Base-by-base conservation (phyloP, 2,888 invertebrate genomes). In the Drosophila nigricruria region DNA sequence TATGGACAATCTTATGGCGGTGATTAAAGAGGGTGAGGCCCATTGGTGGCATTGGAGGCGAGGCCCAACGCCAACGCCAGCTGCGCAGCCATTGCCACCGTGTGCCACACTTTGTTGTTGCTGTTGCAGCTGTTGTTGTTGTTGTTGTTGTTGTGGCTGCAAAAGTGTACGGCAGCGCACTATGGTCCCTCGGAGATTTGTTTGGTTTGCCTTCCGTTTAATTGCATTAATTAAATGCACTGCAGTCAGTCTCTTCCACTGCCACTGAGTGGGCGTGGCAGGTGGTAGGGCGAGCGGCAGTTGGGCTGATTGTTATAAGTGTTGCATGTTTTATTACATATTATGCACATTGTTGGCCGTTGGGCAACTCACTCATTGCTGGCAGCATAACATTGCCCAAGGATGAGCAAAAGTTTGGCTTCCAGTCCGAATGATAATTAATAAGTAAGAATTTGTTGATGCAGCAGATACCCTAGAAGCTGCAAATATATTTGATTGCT, bases 1-100 rank as follows among this genome's bases (percentile, higher is more conserved):
- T 89, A 86, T 89, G 89, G 80, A 76, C 84, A 84, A 80, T 71
- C 85, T 87, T 87, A 86, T 85, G 90, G 77, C 86, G 83, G 88
- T 89, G 89, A 88, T 88, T 87, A 85, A 89, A 85, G 88, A 74
- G 79, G 75, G 77, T 74, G 79, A 70, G 76, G 79, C 66, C 36
- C 77, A 56, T 58, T 58, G 77, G 50, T 67, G 75, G 72, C 77
- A 61, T 61, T 70, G 76, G 77, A 77, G 75, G 75, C 77, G 70
- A 75, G 64, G 38, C 72, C 64, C 70, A 77, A 76, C 74, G 79
- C 74, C 77, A 74, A 79, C 70, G 77, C 70, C 79, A 66, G 75
- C 77, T 74, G 74, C 75, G 74, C 79, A 74, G 75, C 76, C 76
- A 78, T 78, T 70, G 76, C 76, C 76, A 76, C 76, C 61, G 76